Base-by-base conservation (phyloP, 2,888 invertebrate species). In the Tachina lurida region DNA sequence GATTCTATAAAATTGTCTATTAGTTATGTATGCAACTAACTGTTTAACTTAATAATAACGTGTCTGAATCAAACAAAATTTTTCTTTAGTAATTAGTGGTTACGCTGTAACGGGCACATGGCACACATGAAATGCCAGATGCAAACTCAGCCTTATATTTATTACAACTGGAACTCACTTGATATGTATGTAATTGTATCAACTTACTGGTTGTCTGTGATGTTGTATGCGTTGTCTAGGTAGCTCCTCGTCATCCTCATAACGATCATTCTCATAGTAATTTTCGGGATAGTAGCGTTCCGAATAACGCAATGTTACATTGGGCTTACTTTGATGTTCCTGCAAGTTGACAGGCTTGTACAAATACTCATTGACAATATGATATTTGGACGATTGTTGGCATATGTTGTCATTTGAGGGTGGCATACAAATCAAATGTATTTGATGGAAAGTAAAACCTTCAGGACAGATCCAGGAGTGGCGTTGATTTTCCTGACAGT, bases 401-500 rank as follows among this genome's bases (percentile, higher is more conserved):
- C 98, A 98, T 90, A 96, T 97, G 93, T 96, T 97, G 90, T 98
- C 98, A 82, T 96, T 96, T 41, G 96, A 96, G 7, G 97, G 97
- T 5, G 97, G 97, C 96, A 98, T 97, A 93, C 98, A 98, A 92
- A 98, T 98, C 87, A 98, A 93, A 91, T 98, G 98, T 15, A 98
- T 97, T 95, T 97, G 94, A 74, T 93, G 93, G 89, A 93, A 93
- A 13, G 91, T 92, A 73, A 98, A 97, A 77, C 97, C 97, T 89
- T 97, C 97, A 0, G 98, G 98, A 89, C 98, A 98, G 89, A 98
- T 96, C 97, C 98, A 98, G 3, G 97, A 97, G 93, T 98, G 97
- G 90, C 96, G 96, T 54, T 96, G 96, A 89, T 96, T 96, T 89
- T 97, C 97, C 91, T 97, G 97, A 91, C 98, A 98, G 93, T 98